Evolutionary conservation across 2,888 invertebrate species (phyloP).

Genomic region (Sinotaia quadrata): DNA sequence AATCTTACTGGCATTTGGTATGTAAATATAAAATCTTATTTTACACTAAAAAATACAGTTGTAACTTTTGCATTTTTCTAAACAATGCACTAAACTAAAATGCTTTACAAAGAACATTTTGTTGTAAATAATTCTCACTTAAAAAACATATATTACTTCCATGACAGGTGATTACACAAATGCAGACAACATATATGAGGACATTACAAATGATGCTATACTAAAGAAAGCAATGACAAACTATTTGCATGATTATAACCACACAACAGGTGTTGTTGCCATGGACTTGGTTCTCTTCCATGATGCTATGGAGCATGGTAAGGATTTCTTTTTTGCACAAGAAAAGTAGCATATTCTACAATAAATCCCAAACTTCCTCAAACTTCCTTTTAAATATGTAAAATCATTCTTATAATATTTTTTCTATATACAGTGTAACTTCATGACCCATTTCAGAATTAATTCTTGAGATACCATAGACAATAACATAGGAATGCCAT

Average conservation of each 20-base stretch:
- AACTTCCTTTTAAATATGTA: too few species aligned
- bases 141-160: constrained; percentile 2
- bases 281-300: constrained; percentile 89
- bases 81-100: not conserved
- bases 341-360: too few species aligned
- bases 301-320: constrained; percentile 86
- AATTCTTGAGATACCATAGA: too few species aligned
- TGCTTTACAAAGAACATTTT: not conserved
- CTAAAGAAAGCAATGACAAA: constrained; percentile 76
- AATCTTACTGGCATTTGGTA: too few species aligned
- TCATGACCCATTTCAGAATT: too few species aligned
- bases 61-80: not conserved
- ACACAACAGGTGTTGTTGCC: constrained; percentile 82
- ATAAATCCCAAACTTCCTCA: too few species aligned
- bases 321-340: too few species aligned
- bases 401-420: too few species aligned
- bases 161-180: constrained; percentile 87
- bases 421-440: too few species aligned
- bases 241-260: constrained; percentile 85
- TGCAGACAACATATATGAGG: constrained; percentile 84
- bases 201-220: constrained; percentile 78
- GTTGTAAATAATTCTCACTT: not conserved
- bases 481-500: too few species aligned
- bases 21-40: not conserved
- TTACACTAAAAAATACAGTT: not conserved